Evolutionary conservation across 2,888 invertebrate genomes (phyloP), one percentile per base, ranked within the genome.

Genomic region (Diogma glabrata): DNA sequence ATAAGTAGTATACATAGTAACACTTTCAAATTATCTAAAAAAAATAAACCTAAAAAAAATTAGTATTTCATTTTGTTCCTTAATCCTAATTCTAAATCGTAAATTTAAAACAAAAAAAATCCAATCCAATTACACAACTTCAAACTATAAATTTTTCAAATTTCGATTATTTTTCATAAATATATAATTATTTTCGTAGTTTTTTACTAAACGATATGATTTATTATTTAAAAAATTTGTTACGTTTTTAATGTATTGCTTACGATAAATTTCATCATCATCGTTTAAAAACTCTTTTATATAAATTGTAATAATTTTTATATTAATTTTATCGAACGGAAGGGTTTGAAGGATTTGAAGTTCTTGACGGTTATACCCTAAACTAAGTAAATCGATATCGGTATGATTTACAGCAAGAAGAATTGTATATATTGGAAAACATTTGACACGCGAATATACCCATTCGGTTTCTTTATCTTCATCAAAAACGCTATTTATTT

Each of bases 371-470:
- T 67, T 67, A 52, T 68, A 69, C 48, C 70, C 70, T 55, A 90
- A 72, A 63, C 83, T 79, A 58, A 88, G 72, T 64, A 82, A 81
- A 69, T 84, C 79, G 20, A 87, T 75, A 33, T 70, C 72, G 8
- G 82, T 75, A 47, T 80, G 77, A 63, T 84, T 83, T 56, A 83
- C 84, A 46, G 89, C 89, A 60, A 86, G 69, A 65, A 90, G 73
- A 55, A 90, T 75, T 2, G 89, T 87, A 65, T 83, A 86, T 55
- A 91, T 73, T 51, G 90, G 90, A 65, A 89, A 87, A 70, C 90
- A 90, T 64, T 87, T 84, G 55, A 90, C 83, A 60, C 87, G 77
- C 28, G 85, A 82, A 48, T 78, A 75, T 67, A 82, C 81, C 71
- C 74, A 74, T 53, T 75, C 75, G 23, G 72, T 72, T 60, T 75